Conservation (phyloP, 2,113 vertebrate genomes). For the Percina caprodes region DNA sequence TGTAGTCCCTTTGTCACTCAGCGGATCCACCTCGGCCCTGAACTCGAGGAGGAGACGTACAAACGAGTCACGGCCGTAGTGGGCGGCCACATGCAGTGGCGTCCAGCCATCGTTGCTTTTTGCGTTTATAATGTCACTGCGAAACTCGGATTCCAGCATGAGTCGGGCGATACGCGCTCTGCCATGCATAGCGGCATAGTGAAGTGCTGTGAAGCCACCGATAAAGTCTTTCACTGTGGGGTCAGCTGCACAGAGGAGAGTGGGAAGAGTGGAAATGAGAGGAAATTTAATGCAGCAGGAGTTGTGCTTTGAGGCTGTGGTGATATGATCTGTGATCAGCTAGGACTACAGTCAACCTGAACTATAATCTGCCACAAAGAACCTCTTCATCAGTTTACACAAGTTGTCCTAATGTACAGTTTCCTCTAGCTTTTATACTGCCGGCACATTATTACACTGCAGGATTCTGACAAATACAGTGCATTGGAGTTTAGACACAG, state of each 20-base stretch:
- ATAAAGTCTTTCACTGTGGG: slow-evolving; percentile 98
- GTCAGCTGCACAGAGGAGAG: slow-evolving; percentile 85
- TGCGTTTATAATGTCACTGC: slow-evolving; percentile 96
- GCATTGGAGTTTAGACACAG: background rate
- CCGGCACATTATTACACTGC: background rate
- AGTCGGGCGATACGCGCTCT: slow-evolving; percentile 95
- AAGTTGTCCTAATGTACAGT: background rate
- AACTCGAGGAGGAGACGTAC: slow-evolving; percentile 97
- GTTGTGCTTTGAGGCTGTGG: background rate
- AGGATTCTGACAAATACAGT: background rate
- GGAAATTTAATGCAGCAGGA: background rate
- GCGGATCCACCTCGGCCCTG: slow-evolving; percentile 96
- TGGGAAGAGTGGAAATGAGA: background rate
- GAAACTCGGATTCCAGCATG: slow-evolving; percentile 95
- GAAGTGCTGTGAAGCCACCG: slow-evolving; percentile 97
- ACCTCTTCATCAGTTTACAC: background rate
- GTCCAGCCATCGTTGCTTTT: slow-evolving; percentile 99
- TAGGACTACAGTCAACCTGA: background rate
- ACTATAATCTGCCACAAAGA: background rate
- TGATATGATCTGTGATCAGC: background rate
- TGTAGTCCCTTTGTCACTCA: slow-evolving; percentile 98
- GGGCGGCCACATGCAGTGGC: slow-evolving; percentile 96
- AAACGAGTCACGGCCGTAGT: slow-evolving; percentile 97
- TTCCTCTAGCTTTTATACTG: background rate
- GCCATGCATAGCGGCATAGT: slow-evolving; percentile 98